Percentiles rank a stretch among this genome's conserved stretches.
These are phyloP conservation scores for Chlorodrepanis virens DNA, from an alignment of 2,113 vertebrate species.

Conservation along the genomic window DNA sequence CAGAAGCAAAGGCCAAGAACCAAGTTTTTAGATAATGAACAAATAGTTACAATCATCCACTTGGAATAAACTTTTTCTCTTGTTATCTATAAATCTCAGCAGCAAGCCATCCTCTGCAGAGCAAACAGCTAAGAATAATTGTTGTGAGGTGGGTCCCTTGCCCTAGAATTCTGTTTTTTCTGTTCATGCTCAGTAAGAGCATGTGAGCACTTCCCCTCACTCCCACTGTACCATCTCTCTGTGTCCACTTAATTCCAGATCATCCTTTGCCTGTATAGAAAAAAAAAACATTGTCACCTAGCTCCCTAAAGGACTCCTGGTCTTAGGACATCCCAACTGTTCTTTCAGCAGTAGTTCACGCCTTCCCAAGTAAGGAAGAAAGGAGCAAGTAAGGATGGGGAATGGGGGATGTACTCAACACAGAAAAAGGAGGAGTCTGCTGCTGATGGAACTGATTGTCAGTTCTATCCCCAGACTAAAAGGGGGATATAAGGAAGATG, in stretches of 20 bases:
- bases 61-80: neutral
- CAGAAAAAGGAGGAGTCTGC: neutral
- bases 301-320: neutral
- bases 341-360: neutral
- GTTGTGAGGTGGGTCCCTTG: neutral
- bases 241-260: neutral
- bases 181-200: neutral
- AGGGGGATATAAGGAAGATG: neutral
- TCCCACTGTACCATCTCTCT: neutral
- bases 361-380: neutral
- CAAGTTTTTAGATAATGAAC: neutral
- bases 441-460: neutral
- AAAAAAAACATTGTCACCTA: neutral
- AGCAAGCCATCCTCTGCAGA: neutral
- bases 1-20: neutral
- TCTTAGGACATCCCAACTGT: neutral
- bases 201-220: neutral
- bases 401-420: accelerated
- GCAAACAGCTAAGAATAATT: neutral
- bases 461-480: neutral
- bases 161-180: neutral
- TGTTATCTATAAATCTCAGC: neutral
- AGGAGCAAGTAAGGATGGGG: neutral
- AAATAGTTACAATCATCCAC: neutral
- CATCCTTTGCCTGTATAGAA: neutral